phyloP scores from a whole-genome alignment of 2,888 invertebrate species.

The Hyles lineata region DNA sequence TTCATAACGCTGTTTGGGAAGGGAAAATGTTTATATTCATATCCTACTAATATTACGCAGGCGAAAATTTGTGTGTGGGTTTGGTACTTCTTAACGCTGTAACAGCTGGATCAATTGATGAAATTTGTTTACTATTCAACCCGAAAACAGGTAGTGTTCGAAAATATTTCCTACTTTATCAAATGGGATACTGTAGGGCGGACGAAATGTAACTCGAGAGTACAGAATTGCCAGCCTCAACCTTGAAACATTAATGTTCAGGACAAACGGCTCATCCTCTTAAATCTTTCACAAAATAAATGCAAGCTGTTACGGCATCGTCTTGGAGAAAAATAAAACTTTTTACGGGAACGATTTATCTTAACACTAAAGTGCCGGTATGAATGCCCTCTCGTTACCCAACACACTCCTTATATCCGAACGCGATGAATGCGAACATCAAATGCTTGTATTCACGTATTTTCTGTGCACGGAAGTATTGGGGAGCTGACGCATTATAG shows the following conservation, averaged over 20 bases:
- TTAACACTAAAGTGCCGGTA: slow-evolving; percentile 54
- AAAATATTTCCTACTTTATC: no score
- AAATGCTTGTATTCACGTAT: slow-evolving; percentile 14
- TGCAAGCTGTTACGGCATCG: slow-evolving; percentile 64
- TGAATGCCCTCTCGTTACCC: slow-evolving; percentile 46
- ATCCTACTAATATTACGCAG: no score
- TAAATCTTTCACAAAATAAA: slow-evolving; percentile 66
- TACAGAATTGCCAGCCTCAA: no score
- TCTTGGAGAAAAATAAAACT: slow-evolving; percentile 59
- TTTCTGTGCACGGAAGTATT: not conserved
- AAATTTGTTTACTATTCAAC: no score
- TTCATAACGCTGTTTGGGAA: no score
- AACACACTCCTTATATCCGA: slow-evolving; percentile 49
- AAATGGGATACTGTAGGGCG: no score
- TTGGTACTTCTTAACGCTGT: no score
- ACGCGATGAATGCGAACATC: slow-evolving; percentile 39
- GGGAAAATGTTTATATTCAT: no score
- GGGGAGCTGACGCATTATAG: not conserved
- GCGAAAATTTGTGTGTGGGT: no score
- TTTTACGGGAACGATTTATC: slow-evolving; percentile 65
- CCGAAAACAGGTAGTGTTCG: no score
- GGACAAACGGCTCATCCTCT: slow-evolving; percentile 36
- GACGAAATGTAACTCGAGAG: no score
- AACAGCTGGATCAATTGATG: no score
- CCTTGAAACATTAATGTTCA: not conserved